Percentiles rank a stretch among this genome's conserved stretches.
Conservation (phyloP, 2,113 vertebrate genomes). For the Bos javanicus region DNA sequence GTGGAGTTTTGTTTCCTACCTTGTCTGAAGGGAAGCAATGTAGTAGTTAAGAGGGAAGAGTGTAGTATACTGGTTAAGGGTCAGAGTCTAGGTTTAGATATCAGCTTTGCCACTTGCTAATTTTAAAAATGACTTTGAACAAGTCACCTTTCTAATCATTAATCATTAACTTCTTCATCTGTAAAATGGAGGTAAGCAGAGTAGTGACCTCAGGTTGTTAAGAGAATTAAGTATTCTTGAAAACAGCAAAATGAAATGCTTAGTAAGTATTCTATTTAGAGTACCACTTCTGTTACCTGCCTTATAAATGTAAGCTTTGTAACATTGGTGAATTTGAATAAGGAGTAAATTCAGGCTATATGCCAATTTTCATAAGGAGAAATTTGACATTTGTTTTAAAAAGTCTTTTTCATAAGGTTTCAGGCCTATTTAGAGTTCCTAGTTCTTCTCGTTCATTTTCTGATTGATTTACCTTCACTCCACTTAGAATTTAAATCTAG, state of each 20-base stretch:
- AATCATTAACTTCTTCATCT: conserved; percentile 11
- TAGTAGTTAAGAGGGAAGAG: neutral
- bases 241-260: neutral
- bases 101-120: neutral
- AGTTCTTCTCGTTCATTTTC: neutral
- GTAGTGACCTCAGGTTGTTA: neutral
- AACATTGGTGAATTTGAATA: neutral
- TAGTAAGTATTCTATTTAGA: neutral
- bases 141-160: conserved; percentile 20
- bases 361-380: neutral
- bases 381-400: neutral
- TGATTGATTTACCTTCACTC: neutral
- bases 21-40: neutral
- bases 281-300: neutral
- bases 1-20: neutral
- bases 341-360: neutral
- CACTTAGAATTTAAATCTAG: conserved; percentile 6
- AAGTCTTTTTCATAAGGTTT: neutral
- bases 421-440: neutral
- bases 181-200: neutral
- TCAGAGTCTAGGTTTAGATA: neutral
- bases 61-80: neutral
- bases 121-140: conserved; percentile 25
- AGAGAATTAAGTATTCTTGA: conserved; percentile 20
- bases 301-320: neutral